Percentiles rank a stretch among this genome's conserved stretches.
Evolutionary conservation across 2,797 vertebrate species (phyloP).

Genomic region (Chloroceryle amazona): DNA sequence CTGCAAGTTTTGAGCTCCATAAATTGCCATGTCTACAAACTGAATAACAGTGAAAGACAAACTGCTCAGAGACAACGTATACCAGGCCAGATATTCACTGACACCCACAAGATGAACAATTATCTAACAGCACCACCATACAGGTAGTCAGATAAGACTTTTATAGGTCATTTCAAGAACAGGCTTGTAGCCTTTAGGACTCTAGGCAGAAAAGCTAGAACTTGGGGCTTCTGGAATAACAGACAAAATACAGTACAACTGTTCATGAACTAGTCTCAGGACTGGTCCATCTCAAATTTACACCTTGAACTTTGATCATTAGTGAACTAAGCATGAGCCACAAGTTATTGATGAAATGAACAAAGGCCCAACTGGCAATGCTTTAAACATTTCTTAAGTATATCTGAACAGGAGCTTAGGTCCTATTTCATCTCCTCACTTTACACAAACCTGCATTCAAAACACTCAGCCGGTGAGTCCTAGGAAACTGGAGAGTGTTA

Average conservation of each 20-base stretch:
- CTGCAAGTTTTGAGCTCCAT: background rate
- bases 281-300: background rate
- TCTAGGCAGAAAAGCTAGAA: background rate
- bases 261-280: background rate
- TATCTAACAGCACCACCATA: background rate
- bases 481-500: background rate
- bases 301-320: background rate
- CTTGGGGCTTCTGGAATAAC: background rate
- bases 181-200: background rate
- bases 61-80: background rate
- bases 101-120: background rate
- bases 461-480: background rate
- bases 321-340: background rate
- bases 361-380: background rate
- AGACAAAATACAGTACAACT: background rate
- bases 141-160: background rate
- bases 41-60: background rate
- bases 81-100: background rate
- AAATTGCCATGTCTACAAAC: background rate
- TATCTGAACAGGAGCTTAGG: background rate
- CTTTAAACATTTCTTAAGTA: background rate
- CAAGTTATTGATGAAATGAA: conserved; percentile 12
- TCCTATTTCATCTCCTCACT: background rate
- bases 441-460: background rate
- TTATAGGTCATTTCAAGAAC: background rate